A percentile compares a stretch with the other conserved stretches of the same genome.
These are phyloP conservation scores for Tricholauxania praeusta DNA, from an alignment of 2,888 invertebrate species.

Conservation along the genomic window DNA sequence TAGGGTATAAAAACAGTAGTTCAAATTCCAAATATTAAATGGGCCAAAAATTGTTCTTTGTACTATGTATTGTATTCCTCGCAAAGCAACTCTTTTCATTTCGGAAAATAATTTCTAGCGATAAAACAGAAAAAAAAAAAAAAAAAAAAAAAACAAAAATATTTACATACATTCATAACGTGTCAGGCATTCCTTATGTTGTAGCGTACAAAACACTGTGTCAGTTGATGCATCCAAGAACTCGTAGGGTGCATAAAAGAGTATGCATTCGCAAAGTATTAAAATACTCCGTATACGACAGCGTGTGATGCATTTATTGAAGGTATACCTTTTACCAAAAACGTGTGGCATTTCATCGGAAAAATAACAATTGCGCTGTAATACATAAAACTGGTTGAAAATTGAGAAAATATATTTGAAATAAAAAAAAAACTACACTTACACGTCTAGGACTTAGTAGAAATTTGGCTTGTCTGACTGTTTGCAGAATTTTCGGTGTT, in stretches of 20 bases:
- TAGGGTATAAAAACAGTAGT: too few relatives aligned
- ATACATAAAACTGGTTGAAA: background rate
- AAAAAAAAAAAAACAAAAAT: background rate
- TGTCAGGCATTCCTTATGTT: conserved; percentile 67
- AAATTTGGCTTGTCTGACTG: conserved; percentile 60
- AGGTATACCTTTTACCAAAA: conserved; percentile 61
- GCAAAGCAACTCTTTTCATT: too few relatives aligned
- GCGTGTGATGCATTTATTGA: conserved; percentile 73
- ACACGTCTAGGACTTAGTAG: conserved; percentile 59
- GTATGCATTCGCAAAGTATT: conserved; percentile 72
- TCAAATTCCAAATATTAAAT: too few relatives aligned
- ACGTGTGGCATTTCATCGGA: conserved; percentile 66
- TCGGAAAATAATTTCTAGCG: too few relatives aligned
- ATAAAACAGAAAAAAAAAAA: background rate
- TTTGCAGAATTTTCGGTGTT: conserved; percentile 57
- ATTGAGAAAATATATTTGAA: background rate
- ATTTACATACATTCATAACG: conserved; percentile 72
- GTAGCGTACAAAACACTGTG: conserved; percentile 61
- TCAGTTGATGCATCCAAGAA: conserved; percentile 46
- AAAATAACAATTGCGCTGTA: conserved; percentile 73
- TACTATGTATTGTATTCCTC: too few relatives aligned
- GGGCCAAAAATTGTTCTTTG: too few relatives aligned
- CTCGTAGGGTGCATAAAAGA: conserved; percentile 68
- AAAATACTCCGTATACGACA: conserved; percentile 71
- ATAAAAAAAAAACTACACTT: conserved; percentile 34